Percentiles rank a stretch among this genome's conserved stretches.
Evolutionary conservation across 2,113 vertebrate species (phyloP).

Genomic region (Gila orcuttii): DNA sequence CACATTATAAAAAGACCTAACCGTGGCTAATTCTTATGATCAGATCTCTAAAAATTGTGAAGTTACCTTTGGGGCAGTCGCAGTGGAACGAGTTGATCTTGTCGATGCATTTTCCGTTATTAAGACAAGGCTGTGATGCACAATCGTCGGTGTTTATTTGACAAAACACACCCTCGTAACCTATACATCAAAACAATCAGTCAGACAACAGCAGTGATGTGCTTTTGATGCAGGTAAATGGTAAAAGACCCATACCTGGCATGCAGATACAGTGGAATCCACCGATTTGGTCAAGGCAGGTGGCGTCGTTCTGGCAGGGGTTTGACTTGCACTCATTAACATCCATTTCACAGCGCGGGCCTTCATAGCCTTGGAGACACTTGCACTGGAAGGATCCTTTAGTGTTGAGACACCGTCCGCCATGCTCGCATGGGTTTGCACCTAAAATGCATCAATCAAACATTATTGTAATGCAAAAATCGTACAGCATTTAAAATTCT

Average conservation of each 20-base stretch:
- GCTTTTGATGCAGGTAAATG: background rate
- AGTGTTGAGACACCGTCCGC: constrained; percentile 93
- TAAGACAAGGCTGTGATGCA: constrained; percentile 90
- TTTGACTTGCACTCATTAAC: constrained; percentile 95
- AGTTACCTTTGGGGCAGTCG: constrained; percentile 87
- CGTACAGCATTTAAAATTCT: background rate
- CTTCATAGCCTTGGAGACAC: constrained; percentile 89
- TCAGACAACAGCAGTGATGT: background rate
- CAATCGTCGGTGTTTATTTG: constrained; percentile 93
- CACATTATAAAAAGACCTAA: constrained; percentile 28
- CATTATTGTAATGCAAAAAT: background rate
- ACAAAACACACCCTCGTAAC: constrained; percentile 92
- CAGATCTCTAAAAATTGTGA: background rate
- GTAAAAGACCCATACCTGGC: constrained; percentile 78
- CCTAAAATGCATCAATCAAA: constrained; percentile 70
- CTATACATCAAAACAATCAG: constrained; percentile 65
- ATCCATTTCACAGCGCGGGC: constrained; percentile 93
- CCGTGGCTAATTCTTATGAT: background rate
- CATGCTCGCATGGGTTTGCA: constrained; percentile 94
- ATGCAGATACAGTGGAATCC: constrained; percentile 97
- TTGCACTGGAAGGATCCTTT: constrained; percentile 94
- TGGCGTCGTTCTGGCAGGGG: constrained; percentile 95
- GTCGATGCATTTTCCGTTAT: constrained; percentile 91
- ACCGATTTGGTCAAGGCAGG: constrained; percentile 95
- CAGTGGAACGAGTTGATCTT: constrained; percentile 95